Evolutionary conservation across 2,888 invertebrate genomes (phyloP).

Genomic region (Bugula neritina): DNA sequence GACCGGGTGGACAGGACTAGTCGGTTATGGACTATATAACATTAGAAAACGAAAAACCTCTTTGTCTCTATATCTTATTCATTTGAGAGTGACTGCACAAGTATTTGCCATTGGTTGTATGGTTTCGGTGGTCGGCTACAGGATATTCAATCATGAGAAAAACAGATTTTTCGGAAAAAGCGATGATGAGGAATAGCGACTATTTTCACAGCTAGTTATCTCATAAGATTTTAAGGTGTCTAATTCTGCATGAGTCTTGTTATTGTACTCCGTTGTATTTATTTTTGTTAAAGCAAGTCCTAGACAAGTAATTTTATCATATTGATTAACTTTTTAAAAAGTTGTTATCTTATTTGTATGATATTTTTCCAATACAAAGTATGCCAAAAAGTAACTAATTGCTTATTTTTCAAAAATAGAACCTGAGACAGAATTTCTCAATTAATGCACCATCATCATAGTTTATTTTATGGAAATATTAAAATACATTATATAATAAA

Average conservation of each 20-base stretch:
- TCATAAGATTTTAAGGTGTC: no score
- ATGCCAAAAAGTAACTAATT: no score
- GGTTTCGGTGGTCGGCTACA: background rate
- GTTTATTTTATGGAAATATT: no score
- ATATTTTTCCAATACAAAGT: no score
- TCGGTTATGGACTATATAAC: slow-evolving; percentile 15
- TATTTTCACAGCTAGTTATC: no score
- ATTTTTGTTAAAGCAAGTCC: background rate
- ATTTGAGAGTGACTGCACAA: background rate
- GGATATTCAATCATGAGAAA: slow-evolving; percentile 20
- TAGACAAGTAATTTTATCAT: no score
- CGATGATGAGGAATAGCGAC: background rate
- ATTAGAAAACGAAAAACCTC: slow-evolving; percentile 13
- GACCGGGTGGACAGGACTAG: slow-evolving; percentile 10
- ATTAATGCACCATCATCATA: no score
- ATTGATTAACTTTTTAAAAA: no score
- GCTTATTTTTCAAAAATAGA: no score
- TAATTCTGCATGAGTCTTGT: background rate
- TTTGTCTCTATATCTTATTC: background rate
- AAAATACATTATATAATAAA: no score
- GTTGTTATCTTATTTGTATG: no score
- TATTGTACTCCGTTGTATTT: background rate
- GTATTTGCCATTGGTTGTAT: slow-evolving; percentile 20
- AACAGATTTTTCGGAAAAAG: background rate
- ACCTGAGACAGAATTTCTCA: no score